phyloP scores from a whole-genome alignment of 2,113 vertebrate species.

The Seriola aureovittata region DNA sequence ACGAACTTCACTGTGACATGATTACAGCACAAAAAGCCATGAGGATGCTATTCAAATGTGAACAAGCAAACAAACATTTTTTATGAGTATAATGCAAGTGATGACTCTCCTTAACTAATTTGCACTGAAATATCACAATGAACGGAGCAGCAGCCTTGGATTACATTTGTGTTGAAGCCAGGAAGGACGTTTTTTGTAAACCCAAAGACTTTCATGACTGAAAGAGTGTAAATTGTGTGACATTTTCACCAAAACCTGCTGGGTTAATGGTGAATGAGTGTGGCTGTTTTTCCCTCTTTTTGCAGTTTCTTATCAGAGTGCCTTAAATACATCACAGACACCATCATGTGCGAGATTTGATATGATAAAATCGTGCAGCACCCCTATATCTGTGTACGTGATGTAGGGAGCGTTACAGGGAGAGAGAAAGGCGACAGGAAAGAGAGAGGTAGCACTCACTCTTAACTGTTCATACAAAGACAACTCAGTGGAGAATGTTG shows the following conservation, averaged over 20 bases:
- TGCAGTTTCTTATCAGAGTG: slow-evolving; percentile 20
- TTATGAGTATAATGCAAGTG: slow-evolving; percentile 6
- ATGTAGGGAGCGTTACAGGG: background rate
- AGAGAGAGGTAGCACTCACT: background rate
- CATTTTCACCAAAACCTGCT: background rate
- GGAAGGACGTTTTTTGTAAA: slow-evolving; percentile 30
- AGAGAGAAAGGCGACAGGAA: slow-evolving; percentile 17
- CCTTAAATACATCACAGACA: slow-evolving; percentile 14
- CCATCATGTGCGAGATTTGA: background rate
- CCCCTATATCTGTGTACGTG: background rate
- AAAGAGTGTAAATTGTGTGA: slow-evolving; percentile 5
- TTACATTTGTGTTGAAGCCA: slow-evolving; percentile 14
- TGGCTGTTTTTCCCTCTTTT: background rate
- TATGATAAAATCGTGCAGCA: background rate
- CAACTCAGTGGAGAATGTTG: slow-evolving; percentile 23
- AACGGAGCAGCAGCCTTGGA: slow-evolving; percentile 33
- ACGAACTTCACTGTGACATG: slow-evolving; percentile 4
- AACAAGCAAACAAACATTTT: slow-evolving; percentile 32
- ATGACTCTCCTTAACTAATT: slow-evolving; percentile 38
- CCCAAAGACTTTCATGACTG: slow-evolving; percentile 16
- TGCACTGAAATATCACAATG: slow-evolving; percentile 68
- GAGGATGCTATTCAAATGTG: slow-evolving; percentile 57
- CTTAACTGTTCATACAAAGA: background rate
- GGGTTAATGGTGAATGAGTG: background rate
- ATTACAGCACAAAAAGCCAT: slow-evolving; percentile 15